A percentile compares a stretch with the other conserved stretches of the same genome.
Evolutionary conservation across 2,888 invertebrate genomes (phyloP).

Genomic region (Arctia plantaginis): DNA sequence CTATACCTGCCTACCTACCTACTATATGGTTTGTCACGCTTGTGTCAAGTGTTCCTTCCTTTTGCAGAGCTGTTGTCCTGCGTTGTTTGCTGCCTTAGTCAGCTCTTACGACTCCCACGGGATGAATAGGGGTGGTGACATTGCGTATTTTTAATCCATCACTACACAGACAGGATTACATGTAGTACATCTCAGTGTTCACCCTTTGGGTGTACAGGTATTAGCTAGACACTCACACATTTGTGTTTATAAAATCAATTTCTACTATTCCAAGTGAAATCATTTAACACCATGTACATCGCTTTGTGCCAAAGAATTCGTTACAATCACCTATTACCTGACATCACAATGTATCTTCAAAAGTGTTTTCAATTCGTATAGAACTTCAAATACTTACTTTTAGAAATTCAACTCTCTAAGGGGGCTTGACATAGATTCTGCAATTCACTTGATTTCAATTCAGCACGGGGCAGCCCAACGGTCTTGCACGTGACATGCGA

Average conservation of each 20-base stretch:
- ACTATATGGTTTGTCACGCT: too few relatives aligned
- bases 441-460: slow-evolving; percentile 34
- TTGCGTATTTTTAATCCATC: too few relatives aligned
- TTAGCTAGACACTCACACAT: neutral
- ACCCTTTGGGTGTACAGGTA: neutral
- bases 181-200: too few relatives aligned
- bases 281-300: neutral
- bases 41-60: too few relatives aligned
- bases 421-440: slow-evolving; percentile 14
- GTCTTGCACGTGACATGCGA: slow-evolving; percentile 24
- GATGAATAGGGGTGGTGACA: too few relatives aligned
- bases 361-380: slow-evolving; percentile 1
- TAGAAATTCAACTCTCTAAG: slow-evolving; percentile 11
- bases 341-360: slow-evolving; percentile 3
- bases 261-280: neutral
- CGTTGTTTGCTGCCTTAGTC: too few relatives aligned
- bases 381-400: neutral
- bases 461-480: slow-evolving; percentile 23
- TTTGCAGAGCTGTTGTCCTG: too few relatives aligned
- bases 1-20: too few relatives aligned
- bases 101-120: too few relatives aligned
- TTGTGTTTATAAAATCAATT: neutral
- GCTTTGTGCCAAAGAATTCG: neutral
- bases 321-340: neutral
- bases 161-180: too few relatives aligned